These are phyloP conservation scores for Drosophila buzzatii DNA, from an alignment of 2,888 invertebrate genomes.

Conservation along the genomic window DNA sequence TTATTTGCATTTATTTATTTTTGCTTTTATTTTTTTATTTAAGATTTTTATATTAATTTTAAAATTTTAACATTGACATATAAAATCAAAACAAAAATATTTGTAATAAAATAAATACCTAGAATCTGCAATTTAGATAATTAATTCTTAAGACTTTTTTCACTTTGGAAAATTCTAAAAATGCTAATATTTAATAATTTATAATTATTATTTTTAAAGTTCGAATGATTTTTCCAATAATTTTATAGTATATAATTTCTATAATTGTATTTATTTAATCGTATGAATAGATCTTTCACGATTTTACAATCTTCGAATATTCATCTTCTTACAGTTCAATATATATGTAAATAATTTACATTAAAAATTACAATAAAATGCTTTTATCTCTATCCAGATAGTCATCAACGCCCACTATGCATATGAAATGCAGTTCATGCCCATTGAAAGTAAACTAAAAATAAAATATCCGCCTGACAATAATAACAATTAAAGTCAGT, in stretches of 20 bases:
- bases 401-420: conserved; percentile 36
- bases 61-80: too few relatives aligned
- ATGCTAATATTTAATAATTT: too few relatives aligned
- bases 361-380: conserved; percentile 32
- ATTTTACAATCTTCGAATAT: not conserved
- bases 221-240: too few relatives aligned
- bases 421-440: conserved; percentile 61
- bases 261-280: not conserved
- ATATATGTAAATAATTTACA: conserved; percentile 10
- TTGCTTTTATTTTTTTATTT: too few relatives aligned
- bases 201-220: too few relatives aligned
- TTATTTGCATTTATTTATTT: too few relatives aligned
- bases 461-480: conserved; percentile 72
- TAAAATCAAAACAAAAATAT: too few relatives aligned
- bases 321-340: not conserved
- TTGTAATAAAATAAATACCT: too few relatives aligned
- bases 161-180: too few relatives aligned
- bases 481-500: conserved; percentile 74
- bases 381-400: conserved; percentile 42
- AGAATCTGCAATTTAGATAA: too few relatives aligned
- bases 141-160: too few relatives aligned
- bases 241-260: not conserved
- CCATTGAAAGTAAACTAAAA: conserved; percentile 65
- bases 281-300: not conserved
- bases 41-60: too few relatives aligned